These are phyloP conservation scores for Phodopus roborovskii DNA, from an alignment of 2,113 vertebrate genomes.

Conservation along the genomic window DNA sequence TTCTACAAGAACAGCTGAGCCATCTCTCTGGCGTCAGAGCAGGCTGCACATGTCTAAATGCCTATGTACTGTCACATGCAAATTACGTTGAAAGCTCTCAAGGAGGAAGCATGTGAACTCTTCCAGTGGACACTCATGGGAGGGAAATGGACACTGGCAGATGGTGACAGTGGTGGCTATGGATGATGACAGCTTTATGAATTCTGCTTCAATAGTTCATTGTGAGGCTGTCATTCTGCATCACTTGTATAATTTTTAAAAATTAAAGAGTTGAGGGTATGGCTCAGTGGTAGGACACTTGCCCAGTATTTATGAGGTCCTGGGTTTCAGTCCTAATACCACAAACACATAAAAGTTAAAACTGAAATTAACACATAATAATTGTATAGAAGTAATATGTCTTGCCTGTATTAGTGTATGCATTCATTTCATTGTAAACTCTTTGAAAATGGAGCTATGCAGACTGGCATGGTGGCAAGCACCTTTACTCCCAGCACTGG, in stretches of 20 bases:
- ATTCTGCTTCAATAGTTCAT: not conserved
- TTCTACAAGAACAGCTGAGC: not conserved
- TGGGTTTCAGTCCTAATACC: not conserved
- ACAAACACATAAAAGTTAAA: not conserved
- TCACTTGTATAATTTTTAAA: not conserved
- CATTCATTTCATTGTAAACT: not conserved
- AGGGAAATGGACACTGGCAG: rapidly evolving
- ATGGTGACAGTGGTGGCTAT: not conserved
- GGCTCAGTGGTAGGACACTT: not conserved
- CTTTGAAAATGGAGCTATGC: not conserved
- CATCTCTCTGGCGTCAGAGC: not conserved
- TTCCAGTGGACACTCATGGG: rapidly evolving
- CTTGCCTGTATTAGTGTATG: not conserved
- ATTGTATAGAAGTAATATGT: not conserved
- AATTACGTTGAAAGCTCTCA: rapidly evolving
- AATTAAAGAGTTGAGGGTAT: not conserved
- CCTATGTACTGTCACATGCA: too few relatives aligned
- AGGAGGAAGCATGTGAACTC: too few relatives aligned
- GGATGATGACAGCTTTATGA: not conserved
- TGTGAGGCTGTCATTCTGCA: not conserved
- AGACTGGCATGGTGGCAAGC: not conserved
- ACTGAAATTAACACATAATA: not conserved
- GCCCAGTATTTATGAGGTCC: not conserved
- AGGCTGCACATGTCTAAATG: not conserved
- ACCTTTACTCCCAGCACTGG: not conserved